Conservation (phyloP, 2,797 vertebrate genomes). For the Amniataba percoides region DNA sequence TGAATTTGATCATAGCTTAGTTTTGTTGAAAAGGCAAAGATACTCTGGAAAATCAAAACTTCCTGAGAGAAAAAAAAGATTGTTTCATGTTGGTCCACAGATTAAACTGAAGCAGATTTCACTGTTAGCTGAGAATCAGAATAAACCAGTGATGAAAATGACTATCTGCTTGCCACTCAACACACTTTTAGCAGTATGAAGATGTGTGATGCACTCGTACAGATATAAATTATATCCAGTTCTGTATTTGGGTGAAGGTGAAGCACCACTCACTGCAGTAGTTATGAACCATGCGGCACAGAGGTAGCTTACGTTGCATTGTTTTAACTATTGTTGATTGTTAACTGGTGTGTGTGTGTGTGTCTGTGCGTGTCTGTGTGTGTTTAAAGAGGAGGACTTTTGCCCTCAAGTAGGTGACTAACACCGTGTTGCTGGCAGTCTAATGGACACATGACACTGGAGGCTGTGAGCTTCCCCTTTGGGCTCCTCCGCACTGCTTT, state of each 20-base stretch:
- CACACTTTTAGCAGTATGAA: neutral
- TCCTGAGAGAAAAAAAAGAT: neutral
- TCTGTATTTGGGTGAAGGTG: neutral
- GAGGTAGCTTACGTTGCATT: constrained; percentile 4
- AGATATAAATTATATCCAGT: neutral
- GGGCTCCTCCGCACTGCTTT: neutral
- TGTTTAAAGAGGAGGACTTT: constrained; percentile 7
- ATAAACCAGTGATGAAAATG: neutral
- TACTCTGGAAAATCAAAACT: neutral
- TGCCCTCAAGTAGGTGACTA: constrained; percentile 22
- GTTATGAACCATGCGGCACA: constrained; percentile 8
- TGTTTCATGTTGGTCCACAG: neutral
- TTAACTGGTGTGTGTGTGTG: constrained; percentile 22
- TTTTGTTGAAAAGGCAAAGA: constrained; percentile 11
- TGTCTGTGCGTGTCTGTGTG: constrained; percentile 26
- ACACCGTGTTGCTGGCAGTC: constrained; percentile 27
- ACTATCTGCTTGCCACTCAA: neutral
- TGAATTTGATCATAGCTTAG: constrained; percentile 13
- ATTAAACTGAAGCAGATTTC: neutral
- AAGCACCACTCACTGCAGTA: neutral
- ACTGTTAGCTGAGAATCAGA: constrained; percentile 10
- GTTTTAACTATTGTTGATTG: constrained; percentile 14
- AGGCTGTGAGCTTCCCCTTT: constrained; percentile 12
- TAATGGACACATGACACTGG: constrained; percentile 57
- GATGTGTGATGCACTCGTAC: neutral